A percentile compares a stretch with the other conserved stretches of the same genome.
phyloP scores from a whole-genome alignment of 2,888 invertebrate species.

The Cryptosula pallasiana region DNA sequence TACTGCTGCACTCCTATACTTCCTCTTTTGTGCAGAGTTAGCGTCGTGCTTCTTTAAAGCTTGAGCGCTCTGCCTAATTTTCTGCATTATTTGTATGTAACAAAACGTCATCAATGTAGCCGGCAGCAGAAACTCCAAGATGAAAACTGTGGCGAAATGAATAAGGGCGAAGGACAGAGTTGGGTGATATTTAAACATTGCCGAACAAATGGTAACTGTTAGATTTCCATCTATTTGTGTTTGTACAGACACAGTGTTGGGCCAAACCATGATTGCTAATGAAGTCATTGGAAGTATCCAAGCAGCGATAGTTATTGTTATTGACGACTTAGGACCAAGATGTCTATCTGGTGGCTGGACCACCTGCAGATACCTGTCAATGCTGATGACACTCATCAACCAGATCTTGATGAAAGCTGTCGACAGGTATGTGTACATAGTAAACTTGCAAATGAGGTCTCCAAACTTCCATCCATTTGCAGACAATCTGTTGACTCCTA shows the following conservation, averaged over 20 bases:
- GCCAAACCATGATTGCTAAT: background rate
- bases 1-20: background rate
- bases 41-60: background rate
- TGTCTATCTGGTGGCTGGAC: background rate
- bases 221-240: background rate
- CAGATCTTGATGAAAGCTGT: conserved; percentile 12
- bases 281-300: conserved; percentile 6
- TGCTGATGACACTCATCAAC: conserved; percentile 9
- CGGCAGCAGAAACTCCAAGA: background rate
- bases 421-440: background rate
- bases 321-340: background rate
- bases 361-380: conserved; percentile 1
- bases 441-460: background rate
- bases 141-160: background rate
- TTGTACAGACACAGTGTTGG: background rate
- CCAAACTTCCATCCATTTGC: conserved; percentile 4
- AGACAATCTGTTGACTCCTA: background rate
- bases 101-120: background rate
- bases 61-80: background rate
- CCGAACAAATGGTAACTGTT: background rate
- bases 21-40: too few relatives aligned
- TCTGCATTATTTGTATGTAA: conserved; percentile 1
- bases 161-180: background rate
- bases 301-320: background rate
- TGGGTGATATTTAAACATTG: background rate